Conservation (phyloP, 2,113 vertebrate genomes). For the Fregata magnificens region DNA sequence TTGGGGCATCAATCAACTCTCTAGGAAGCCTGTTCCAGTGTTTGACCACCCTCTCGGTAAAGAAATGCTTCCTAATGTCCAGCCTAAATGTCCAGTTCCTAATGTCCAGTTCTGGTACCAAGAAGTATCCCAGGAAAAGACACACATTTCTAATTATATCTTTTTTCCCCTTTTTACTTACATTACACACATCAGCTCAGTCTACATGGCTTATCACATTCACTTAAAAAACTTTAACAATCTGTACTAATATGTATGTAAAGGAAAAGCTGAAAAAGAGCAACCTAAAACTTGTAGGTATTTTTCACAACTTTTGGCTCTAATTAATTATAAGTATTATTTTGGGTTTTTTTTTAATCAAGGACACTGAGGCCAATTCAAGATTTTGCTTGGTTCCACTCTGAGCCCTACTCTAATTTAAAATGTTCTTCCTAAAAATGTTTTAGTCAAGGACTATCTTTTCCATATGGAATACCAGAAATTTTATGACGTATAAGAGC, state of each 20-base stretch:
- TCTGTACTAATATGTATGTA: not conserved
- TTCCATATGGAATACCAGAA: not conserved
- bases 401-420: not conserved
- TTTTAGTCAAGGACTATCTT: not conserved
- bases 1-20: not conserved
- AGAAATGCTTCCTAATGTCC: not conserved
- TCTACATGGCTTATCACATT: not conserved
- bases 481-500: not conserved
- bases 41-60: not conserved
- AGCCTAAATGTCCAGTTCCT: not conserved
- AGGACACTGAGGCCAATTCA: fast-evolving
- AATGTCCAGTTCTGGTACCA: not conserved
- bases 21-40: not conserved
- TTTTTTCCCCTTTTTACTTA: not conserved
- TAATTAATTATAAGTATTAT: not conserved
- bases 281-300: not conserved
- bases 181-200: not conserved
- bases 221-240: not conserved
- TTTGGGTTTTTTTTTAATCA: not conserved
- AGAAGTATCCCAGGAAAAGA: not conserved
- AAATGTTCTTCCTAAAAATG: not conserved
- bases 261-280: not conserved
- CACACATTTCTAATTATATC: not conserved
- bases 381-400: not conserved
- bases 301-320: not conserved